Evolutionary conservation across 2,797 vertebrate genomes (phyloP).

Genomic region (Dipus sagitta): DNA sequence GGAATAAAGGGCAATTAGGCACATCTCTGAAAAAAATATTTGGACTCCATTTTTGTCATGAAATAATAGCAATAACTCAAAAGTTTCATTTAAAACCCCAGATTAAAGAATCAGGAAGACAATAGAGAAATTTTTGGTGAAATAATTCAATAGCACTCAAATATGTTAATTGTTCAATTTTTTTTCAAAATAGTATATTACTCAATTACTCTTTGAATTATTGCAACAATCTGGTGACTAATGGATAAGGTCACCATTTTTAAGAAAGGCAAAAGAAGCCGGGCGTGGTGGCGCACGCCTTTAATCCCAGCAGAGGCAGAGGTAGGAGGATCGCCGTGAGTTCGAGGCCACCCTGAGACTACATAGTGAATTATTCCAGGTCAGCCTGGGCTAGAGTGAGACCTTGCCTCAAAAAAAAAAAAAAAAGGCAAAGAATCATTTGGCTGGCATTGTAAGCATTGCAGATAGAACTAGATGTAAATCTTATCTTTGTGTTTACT

Average conservation of each 20-base stretch:
- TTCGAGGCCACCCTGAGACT: no score
- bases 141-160: not conserved
- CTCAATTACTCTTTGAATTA: not conserved
- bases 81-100: not conserved
- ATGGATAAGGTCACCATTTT: not conserved
- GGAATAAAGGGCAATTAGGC: constrained; percentile 27
- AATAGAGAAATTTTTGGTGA: not conserved
- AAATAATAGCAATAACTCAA: not conserved
- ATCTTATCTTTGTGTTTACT: not conserved
- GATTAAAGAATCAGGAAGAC: constrained; percentile 43
- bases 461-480: not conserved
- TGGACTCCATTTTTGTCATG: not conserved
- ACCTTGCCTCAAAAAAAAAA: no score
- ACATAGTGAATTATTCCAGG: no score
- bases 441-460: not conserved
- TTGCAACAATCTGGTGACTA: not conserved
- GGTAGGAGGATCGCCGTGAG: no score
- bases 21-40: constrained; percentile 8
- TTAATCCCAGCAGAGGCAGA: no score
- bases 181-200: not conserved
- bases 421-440: not conserved
- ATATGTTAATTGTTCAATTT: not conserved
- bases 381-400: no score
- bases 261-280: not conserved
- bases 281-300: no score